These are phyloP conservation scores for Synaphobranchus kaupii DNA, from an alignment of 2,797 vertebrate species.

Conservation along the genomic window DNA sequence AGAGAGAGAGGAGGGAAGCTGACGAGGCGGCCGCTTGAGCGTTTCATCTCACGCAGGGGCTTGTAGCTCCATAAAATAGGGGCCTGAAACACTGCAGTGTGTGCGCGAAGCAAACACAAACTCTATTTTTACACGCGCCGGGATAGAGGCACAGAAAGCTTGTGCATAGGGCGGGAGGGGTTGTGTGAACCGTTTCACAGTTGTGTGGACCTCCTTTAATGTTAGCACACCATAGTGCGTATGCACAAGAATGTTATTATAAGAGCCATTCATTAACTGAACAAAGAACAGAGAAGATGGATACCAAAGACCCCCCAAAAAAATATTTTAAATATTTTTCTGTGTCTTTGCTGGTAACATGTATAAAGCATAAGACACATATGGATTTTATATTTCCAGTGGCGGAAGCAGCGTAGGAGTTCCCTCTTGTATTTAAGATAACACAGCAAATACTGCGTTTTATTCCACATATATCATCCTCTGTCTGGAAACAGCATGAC, in stretches of 20 bases:
- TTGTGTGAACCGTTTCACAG: neutral
- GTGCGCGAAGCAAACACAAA: neutral
- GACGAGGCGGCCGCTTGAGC: conserved; percentile 56
- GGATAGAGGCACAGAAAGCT: neutral
- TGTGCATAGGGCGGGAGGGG: too few species aligned
- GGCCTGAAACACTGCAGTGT: neutral
- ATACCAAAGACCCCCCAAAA: neutral
- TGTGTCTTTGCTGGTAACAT: neutral
- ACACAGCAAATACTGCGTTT: conserved; percentile 8
- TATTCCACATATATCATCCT: neutral
- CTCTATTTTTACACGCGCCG: conserved; percentile 20
- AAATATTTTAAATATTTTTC: neutral
- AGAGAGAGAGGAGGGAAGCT: conserved; percentile 42
- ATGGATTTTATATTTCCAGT: conserved; percentile 8
- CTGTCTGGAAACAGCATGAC: neutral
- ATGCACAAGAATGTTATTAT: neutral
- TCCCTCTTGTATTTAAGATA: neutral
- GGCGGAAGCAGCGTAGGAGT: neutral
- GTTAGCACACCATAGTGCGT: neutral
- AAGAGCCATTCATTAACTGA: neutral
- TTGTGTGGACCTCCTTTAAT: neutral
- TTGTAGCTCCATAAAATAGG: conserved; percentile 41
- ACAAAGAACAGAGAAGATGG: neutral
- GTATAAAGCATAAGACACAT: neutral
- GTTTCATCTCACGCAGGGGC: conserved; percentile 56